phyloP scores from a whole-genome alignment of 2,888 invertebrate species.

The Mystacides longicornis region DNA sequence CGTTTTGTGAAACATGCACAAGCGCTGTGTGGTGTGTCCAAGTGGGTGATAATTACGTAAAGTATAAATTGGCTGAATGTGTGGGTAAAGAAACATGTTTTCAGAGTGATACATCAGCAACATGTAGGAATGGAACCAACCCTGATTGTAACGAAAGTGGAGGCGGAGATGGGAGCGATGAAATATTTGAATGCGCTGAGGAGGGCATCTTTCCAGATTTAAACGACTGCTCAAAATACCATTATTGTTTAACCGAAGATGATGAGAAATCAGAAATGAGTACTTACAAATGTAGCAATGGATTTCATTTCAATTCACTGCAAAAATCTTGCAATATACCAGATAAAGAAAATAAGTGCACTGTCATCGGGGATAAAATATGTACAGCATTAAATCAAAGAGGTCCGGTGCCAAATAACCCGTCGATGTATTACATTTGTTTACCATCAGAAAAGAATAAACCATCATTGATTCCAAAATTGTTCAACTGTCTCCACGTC shows the following conservation, averaged over 20 bases:
- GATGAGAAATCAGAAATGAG: neutral
- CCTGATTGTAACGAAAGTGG: constrained; percentile 7
- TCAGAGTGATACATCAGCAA: neutral
- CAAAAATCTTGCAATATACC: neutral
- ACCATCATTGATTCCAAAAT: neutral
- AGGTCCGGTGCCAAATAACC: constrained; percentile 10
- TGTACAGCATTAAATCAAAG: constrained; percentile 5
- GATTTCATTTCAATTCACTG: constrained; percentile 4
- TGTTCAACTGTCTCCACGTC: constrained; percentile 3
- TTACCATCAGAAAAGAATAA: neutral
- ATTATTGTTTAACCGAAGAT: constrained; percentile 11
- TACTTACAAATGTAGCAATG: neutral
- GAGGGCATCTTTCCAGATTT: constrained; percentile 19
- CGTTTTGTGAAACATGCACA: constrained; percentile 11
- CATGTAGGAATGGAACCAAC: constrained; percentile 12
- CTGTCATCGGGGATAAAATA: neutral
- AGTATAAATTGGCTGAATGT: neutral
- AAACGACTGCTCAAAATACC: constrained; percentile 16
- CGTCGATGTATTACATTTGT: constrained; percentile 18
- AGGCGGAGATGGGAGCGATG: neutral
- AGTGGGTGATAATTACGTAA: neutral
- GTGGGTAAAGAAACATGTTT: constrained; percentile 9
- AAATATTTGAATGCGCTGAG: constrained; percentile 7
- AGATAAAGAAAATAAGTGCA: constrained; percentile 1
- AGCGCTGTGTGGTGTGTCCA: constrained; percentile 5